Base-by-base conservation (phyloP, 2,888 invertebrate species). In the Lymantria dispar region DNA sequence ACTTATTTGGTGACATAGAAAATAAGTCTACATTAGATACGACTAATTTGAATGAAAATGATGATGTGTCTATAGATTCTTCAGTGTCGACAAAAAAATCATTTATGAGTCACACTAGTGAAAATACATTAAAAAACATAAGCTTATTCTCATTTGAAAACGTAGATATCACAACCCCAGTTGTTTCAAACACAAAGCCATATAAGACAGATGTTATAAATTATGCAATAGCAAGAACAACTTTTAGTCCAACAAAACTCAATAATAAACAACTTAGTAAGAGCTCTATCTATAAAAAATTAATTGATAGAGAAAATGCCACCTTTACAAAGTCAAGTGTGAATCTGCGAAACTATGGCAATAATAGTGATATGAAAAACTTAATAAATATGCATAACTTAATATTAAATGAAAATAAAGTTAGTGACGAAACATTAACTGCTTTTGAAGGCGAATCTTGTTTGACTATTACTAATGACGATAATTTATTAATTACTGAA, bases 191-290 rank as follows among this genome's bases (percentile, higher is more conserved):
- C 12, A 14, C 39, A 8, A 44, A 46, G 12, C 65, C 72, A 3
- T 82, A 68, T 47, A 78, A 78, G 60, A 66, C 63, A 38, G 75
- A 81, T 41, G 42, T 78, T 0, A 67, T 84, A 2, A 83, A 78
- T 50, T 69, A 82, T 3, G 72, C 80, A 36, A 58, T 83, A 40
- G 80, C 81, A n/a, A 70, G 80, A 30, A 40, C 40, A 40, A 13
- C 79, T 22, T 70, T 67, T 44, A 72, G 73, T 30, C 11, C 45
- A 38, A 38, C 49, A 3, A 49, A 57, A 45, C 13, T 30, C 8
- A 31, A 45, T 22, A 38, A 14, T 7, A 36, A 45, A 14, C 37
- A 47, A 15, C 8, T 0, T 33, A 36, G 38, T 22, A 37, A 8
- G 7, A 7, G 66, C 2, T 70, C 68, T 2, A 74, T 67, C 44